Conservation (phyloP, 1,140 invertebrate genomes). For the Portunus trituberculatus region DNA sequence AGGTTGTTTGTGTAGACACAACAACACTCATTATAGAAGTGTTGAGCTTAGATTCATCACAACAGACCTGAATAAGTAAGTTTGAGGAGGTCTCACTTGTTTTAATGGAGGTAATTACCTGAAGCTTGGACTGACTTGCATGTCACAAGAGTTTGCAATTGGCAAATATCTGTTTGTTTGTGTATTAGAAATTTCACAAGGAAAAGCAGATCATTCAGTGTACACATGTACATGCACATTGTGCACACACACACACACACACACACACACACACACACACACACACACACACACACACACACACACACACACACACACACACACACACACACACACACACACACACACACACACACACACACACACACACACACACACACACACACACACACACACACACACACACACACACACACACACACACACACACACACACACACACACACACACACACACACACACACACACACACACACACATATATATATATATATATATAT, state of each 20-base stretch:
- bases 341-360: neutral
- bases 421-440: neutral
- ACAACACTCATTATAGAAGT: neutral
- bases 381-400: neutral
- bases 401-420: neutral
- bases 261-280: slow-evolving; percentile 31
- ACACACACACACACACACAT: neutral
- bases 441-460: neutral
- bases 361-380: neutral
- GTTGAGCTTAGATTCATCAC: neutral
- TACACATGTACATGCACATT: slow-evolving; percentile 27
- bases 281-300: neutral
- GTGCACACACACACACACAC: neutral
- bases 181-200: neutral
- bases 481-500: slow-evolving; percentile 50
- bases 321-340: too few relatives aligned
- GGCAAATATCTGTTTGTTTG: neutral
- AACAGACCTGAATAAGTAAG: neutral
- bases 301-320: neutral
- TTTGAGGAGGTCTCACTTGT: neutral
- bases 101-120: slow-evolving; percentile 35
- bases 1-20: neutral
- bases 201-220: neutral
- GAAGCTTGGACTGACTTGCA: neutral
- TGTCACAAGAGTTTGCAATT: neutral